Evolutionary conservation across 2,113 vertebrate genomes (phyloP).

Genomic region (Hyla sarda): DNA sequence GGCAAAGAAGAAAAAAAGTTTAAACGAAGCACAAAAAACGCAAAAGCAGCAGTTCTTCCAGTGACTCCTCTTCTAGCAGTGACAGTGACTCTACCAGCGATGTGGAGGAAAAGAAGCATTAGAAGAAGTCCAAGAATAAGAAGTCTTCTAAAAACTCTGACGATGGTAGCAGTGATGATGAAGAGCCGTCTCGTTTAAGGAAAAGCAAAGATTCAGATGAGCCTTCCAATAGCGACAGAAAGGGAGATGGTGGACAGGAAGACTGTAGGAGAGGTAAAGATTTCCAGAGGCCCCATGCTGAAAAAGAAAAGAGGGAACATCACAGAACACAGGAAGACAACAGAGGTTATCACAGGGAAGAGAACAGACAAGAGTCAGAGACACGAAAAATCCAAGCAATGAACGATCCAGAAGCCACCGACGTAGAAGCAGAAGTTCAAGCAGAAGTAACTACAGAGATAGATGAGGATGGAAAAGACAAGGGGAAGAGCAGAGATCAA

Average conservation of each 20-base stretch:
- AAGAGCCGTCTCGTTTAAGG: conserved; percentile 70
- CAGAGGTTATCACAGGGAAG: not conserved
- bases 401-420: conserved; percentile 59
- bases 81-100: conserved; percentile 77
- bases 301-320: too few relatives aligned
- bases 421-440: conserved; percentile 64
- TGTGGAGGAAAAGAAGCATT: conserved; percentile 75
- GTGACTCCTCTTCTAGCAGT: conserved; percentile 77
- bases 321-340: not conserved
- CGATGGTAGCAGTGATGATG: conserved; percentile 73
- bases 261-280: conserved; percentile 69
- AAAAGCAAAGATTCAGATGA: conserved; percentile 76
- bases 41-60: conserved; percentile 73
- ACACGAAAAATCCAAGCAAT: conserved; percentile 62
- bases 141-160: conserved; percentile 77
- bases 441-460: conserved; percentile 55
- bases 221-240: conserved; percentile 66
- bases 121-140: conserved; percentile 79
- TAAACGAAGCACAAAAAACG: conserved; percentile 87
- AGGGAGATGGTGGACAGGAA: conserved; percentile 66
- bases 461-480: conserved; percentile 49
- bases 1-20: conserved; percentile 82
- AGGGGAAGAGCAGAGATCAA: conserved; percentile 64
- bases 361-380: conserved; percentile 52
- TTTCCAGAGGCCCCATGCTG: too few relatives aligned